phyloP scores from a whole-genome alignment of 2,113 vertebrate genomes.

The Pseudorasbora parva region DNA sequence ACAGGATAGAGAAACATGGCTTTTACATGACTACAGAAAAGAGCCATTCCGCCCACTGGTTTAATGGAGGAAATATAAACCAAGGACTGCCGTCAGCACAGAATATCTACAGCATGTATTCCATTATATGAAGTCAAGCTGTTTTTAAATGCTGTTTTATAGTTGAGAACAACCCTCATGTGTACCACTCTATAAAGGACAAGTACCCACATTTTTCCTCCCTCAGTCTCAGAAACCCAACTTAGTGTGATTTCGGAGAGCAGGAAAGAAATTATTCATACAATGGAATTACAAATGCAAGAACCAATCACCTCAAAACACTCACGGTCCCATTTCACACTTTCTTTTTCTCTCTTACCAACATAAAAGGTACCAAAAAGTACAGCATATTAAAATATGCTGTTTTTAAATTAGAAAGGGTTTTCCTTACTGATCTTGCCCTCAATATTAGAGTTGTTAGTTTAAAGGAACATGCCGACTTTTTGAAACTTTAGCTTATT shows the following conservation, averaged over 20 bases:
- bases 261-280: slow-evolving; percentile 13
- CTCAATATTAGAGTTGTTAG: not conserved
- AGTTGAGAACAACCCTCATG: slow-evolving; percentile 28
- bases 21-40: slow-evolving; percentile 13
- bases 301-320: slow-evolving; percentile 25
- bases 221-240: not conserved
- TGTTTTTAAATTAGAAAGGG: not conserved
- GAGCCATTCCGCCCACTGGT: not conserved
- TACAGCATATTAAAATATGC: not conserved
- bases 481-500: no score
- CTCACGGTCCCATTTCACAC: not conserved
- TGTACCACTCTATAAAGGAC: slow-evolving; percentile 1
- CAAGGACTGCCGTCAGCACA: not conserved
- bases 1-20: slow-evolving; percentile 4
- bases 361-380: slow-evolving; percentile 2
- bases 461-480: no score
- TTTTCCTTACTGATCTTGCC: not conserved
- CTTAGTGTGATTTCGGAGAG: not conserved
- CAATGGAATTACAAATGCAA: slow-evolving; percentile 18
- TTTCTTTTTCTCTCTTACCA: not conserved
- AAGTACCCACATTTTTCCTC: not conserved
- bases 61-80: not conserved
- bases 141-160: slow-evolving; percentile 37
- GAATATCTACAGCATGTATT: not conserved
- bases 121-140: slow-evolving; percentile 17